Percentiles rank a stretch among this genome's conserved stretches.
Evolutionary conservation across 2,888 invertebrate species (phyloP).

Genomic region (Nudaria mundana): DNA sequence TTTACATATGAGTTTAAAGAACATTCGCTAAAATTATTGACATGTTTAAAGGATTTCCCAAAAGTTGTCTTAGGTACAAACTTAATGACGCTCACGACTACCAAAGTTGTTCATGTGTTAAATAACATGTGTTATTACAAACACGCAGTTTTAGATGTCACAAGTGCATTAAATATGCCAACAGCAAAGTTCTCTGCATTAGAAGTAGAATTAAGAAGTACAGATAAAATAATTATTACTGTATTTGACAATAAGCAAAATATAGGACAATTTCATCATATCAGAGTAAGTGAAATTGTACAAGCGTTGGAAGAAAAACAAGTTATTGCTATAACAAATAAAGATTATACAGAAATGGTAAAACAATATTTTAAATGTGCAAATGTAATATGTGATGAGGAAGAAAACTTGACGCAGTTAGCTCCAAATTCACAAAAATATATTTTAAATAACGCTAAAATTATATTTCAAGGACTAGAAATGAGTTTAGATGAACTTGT

Average conservation of each 20-base stretch:
- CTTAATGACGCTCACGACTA: neutral
- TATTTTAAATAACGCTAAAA: constrained; percentile 4
- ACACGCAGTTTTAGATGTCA: constrained; percentile 4
- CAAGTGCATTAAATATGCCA: constrained; percentile 1
- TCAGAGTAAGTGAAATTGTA: neutral
- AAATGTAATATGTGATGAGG: neutral
- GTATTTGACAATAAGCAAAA: neutral
- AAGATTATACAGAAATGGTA: neutral
- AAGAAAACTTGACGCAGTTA: constrained; percentile 5
- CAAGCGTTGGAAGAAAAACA: constrained; percentile 1
- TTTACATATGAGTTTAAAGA: neutral
- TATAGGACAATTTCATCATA: neutral
- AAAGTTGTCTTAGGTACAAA: constrained; percentile 2
- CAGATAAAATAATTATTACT: constrained; percentile 3
- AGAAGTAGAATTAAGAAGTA: constrained; percentile 1
- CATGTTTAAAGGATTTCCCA: neutral
- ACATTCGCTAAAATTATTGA: neutral
- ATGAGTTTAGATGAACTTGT: constrained; percentile 4
- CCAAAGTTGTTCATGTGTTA: constrained; percentile 6
- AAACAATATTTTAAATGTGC: constrained; percentile 3
- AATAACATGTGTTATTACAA: neutral
- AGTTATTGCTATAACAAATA: constrained; percentile 1
- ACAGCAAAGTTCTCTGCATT: neutral
- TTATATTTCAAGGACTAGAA: constrained; percentile 13
- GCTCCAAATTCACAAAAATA: constrained; percentile 3